Base-by-base conservation (phyloP, 2,113 vertebrate genomes). In the Fukomys damarensis region DNA sequence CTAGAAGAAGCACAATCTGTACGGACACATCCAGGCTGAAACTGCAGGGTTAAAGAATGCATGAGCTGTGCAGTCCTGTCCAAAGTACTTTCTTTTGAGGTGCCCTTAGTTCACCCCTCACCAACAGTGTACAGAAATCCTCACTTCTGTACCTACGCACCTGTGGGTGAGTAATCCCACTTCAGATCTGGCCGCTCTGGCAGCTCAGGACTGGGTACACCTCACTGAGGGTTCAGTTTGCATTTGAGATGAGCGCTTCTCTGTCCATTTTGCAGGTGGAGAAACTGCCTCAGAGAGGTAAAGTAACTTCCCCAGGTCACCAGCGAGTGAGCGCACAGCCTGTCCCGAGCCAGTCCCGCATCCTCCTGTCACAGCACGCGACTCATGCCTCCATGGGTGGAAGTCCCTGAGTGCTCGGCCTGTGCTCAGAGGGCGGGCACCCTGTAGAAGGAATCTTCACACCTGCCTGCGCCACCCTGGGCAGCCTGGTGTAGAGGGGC, bases 111-210 rank as follows among this genome's bases (percentile, higher is more conserved):
- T 26, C 41, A 6, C 49, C 41, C 26, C 19, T 32, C 26, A 32
- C 20, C 63, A 41, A 19, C 32, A 0, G 2, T 0, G 4, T 38
- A 7, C 7, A 26, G 77, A 93, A 86, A 58, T 6, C 30, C 32
- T 41, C 35, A 1, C 17, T 49, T 86, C 84, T 0, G 3, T n/a
- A 38, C 20, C 61, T 43, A 26, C 7, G 14, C 30, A 16, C 41
- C 46, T 12, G 16, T 49, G 0, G 3, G 24, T 13, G 7, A 76
- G 9, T 22, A 14, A 8, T 0, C 58, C 52, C 0, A 2, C 30
- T 11, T 32, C 54, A 58, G 38, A 32, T 1, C 7, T 10, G 17
- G 77, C 17, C 38, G 17, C 7, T 19, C 68, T 13, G 12, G 38
- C 1, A 32, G 87, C n/a, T 30, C 32, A 86, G 58, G n/a, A 56